Percentiles rank a stretch among this genome's conserved stretches.
phyloP scores from a whole-genome alignment of 2,888 invertebrate genomes.

The Nebria brevicollis region DNA sequence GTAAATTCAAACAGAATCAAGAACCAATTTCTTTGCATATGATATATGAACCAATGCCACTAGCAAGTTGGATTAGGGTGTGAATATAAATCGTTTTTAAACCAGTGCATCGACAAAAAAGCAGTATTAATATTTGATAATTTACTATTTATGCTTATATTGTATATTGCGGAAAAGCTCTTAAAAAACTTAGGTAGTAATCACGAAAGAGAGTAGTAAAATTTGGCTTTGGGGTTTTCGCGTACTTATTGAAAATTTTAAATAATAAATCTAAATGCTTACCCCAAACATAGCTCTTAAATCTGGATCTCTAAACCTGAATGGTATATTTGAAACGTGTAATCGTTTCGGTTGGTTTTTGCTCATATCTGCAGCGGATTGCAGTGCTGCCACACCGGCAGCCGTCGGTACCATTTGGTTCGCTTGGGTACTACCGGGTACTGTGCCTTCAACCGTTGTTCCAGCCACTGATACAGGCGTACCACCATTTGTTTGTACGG shows the following conservation, averaged over 20 bases:
- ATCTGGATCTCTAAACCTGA: slow-evolving; percentile 99
- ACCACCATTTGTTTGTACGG: slow-evolving; percentile 57
- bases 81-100: not conserved
- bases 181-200: too few relatives aligned
- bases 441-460: slow-evolving; percentile 57
- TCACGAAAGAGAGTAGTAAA: not conserved
- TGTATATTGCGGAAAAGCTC: too few relatives aligned
- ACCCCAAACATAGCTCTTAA: slow-evolving; percentile 98
- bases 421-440: slow-evolving; percentile 64
- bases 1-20: too few relatives aligned
- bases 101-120: slow-evolving; percentile 5
- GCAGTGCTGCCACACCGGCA: slow-evolving; percentile 59
- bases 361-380: slow-evolving; percentile 65
- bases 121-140: not conserved
- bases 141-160: too few relatives aligned
- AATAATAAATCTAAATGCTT: slow-evolving; percentile 61
- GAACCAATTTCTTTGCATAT: too few relatives aligned
- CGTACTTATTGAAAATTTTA: not conserved
- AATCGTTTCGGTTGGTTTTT: slow-evolving; percentile 91
- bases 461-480: slow-evolving; percentile 55
- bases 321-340: slow-evolving; percentile 99
- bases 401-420: slow-evolving; percentile 65
- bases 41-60: too few relatives aligned
- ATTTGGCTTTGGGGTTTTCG: too few relatives aligned
- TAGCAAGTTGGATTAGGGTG: too few relatives aligned